These are phyloP conservation scores for Suncus etruscus DNA, from an alignment of 2,113 vertebrate species.

Conservation along the genomic window DNA sequence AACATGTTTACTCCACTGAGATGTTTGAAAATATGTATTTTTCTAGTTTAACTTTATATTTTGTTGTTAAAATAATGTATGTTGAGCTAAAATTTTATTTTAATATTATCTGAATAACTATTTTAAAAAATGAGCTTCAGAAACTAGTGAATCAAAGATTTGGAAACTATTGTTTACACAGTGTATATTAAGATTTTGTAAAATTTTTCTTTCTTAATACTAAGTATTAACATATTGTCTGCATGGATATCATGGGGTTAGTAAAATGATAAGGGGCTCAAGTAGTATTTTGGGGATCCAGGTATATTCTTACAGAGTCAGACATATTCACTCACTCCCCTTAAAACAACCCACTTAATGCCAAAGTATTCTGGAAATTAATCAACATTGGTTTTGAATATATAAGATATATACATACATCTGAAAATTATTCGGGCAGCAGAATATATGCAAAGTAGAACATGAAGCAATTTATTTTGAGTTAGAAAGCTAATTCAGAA, in stretches of 20 bases:
- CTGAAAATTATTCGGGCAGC: neutral
- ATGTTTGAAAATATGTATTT: conserved; percentile 26
- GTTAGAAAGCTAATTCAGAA: conserved; percentile 8
- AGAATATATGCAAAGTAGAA: neutral
- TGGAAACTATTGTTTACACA: neutral
- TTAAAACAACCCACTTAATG: neutral
- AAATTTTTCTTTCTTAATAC: neutral
- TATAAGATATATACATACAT: neutral
- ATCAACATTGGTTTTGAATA: neutral
- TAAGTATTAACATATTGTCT: neutral
- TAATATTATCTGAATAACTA: neutral
- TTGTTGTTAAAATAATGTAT: neutral
- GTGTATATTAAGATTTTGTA: neutral
- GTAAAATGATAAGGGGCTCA: neutral
- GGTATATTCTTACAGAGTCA: neutral
- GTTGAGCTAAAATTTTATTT: neutral
- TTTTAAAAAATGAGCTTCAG: neutral
- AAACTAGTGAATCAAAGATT: neutral
- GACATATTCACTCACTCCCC: neutral
- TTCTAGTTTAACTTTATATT: neutral
- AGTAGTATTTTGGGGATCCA: neutral
- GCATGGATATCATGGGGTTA: neutral
- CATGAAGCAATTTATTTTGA: neutral
- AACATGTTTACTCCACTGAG: conserved; percentile 66
- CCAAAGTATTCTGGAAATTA: neutral